Evolutionary conservation across 1,140 invertebrate genomes (phyloP).

Genomic region (Helicorthomorpha holstii): DNA sequence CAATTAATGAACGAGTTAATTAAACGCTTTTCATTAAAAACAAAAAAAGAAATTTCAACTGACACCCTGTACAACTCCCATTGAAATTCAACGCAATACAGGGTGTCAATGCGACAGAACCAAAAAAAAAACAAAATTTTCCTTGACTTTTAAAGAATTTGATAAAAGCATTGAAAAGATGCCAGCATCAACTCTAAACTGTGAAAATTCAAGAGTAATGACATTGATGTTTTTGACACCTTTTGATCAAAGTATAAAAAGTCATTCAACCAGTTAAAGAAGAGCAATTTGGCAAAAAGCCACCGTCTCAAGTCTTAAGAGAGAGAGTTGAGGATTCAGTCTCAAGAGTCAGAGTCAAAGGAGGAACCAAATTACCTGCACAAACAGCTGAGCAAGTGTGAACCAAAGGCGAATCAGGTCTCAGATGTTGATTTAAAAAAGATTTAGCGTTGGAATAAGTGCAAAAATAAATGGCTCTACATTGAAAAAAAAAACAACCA

Average conservation of each 20-base stretch:
- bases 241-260: background rate
- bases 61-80: too few species aligned
- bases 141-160: too few species aligned
- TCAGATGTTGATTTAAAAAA: constrained; percentile 53
- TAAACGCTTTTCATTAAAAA: background rate
- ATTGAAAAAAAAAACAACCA: constrained; percentile 23
- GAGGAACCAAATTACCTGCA: constrained; percentile 47
- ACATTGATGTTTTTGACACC: background rate
- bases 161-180: too few species aligned
- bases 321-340: background rate
- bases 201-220: background rate
- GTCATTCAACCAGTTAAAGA: background rate
- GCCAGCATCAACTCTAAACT: background rate
- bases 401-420: constrained; percentile 79
- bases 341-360: constrained; percentile 4
- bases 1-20: too few species aligned
- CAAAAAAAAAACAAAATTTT: background rate
- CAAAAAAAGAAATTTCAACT: too few species aligned
- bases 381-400: constrained; percentile 85
- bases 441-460: constrained; percentile 89
- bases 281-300: background rate
- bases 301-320: background rate
- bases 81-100: background rate
- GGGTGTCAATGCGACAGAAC: too few species aligned
- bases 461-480: constrained; percentile 91